Conservation (phyloP, 1,140 invertebrate genomes). For the Pseudomyrmex cubaensis region DNA sequence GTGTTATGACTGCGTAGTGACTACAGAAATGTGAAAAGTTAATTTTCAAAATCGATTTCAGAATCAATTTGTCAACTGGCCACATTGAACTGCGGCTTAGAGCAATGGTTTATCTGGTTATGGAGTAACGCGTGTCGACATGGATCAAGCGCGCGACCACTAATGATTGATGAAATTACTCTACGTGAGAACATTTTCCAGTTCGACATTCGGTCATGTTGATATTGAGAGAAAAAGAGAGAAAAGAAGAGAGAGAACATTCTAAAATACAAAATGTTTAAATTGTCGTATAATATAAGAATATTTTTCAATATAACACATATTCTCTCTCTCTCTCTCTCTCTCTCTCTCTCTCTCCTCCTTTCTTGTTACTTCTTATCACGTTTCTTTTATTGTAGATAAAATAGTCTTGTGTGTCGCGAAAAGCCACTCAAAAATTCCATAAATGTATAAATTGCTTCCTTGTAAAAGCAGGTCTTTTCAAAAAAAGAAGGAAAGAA, state of each 20-base stretch:
- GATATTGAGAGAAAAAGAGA: background rate
- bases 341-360: background rate
- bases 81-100: slow-evolving; percentile 30
- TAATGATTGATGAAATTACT: slow-evolving; percentile 52
- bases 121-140: slow-evolving; percentile 32
- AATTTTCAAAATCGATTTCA: slow-evolving; percentile 42
- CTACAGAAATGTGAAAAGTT: slow-evolving; percentile 14
- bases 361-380: background rate
- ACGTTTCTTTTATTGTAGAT: slow-evolving; percentile 11
- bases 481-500: slow-evolving; percentile 2
- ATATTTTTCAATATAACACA: slow-evolving; percentile 1
- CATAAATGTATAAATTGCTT: slow-evolving; percentile 79
- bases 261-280: background rate
- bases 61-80: slow-evolving; percentile 21
- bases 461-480: slow-evolving; percentile 75
- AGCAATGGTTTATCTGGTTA: slow-evolving; percentile 22
- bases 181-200: slow-evolving; percentile 32
- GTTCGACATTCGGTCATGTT: slow-evolving; percentile 37
- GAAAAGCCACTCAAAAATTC: slow-evolving; percentile 80
- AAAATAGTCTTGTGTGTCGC: slow-evolving; percentile 36
- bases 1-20: background rate
- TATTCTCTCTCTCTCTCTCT: background rate
- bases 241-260: too few relatives aligned
- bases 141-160: slow-evolving; percentile 19
- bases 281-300: background rate